These are phyloP conservation scores for Conus canariensis DNA, from an alignment of 2,888 invertebrate species.

Conservation along the genomic window DNA sequence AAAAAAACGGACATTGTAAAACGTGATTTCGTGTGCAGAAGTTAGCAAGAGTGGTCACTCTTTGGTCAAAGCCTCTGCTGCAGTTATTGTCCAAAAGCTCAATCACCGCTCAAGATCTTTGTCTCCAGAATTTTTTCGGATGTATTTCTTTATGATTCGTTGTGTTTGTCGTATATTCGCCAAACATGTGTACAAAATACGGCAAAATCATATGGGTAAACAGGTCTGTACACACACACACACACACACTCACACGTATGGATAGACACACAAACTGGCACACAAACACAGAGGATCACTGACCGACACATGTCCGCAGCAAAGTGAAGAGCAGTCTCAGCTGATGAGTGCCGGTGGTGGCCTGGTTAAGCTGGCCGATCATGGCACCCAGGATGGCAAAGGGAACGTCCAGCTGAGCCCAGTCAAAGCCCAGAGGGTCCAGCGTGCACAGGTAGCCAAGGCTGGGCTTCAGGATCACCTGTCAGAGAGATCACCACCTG, in stretches of 20 bases:
- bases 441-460: constrained; percentile 62
- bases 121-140: too few species aligned
- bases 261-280: not conserved
- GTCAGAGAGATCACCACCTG: not conserved
- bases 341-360: constrained; percentile 57
- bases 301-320: constrained; percentile 61
- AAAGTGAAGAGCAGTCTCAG: constrained; percentile 57
- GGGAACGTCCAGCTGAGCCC: constrained; percentile 60
- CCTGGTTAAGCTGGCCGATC: constrained; percentile 58
- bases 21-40: too few species aligned
- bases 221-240: not conserved
- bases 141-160: too few species aligned
- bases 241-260: not conserved
- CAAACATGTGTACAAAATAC: too few species aligned
- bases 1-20: too few species aligned
- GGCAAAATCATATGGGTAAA: too few species aligned
- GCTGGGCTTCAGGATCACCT: constrained; percentile 54
- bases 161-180: too few species aligned
- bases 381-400: constrained; percentile 62
- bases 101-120: too few species aligned
- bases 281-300: constrained; percentile 1
- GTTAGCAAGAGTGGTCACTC: too few species aligned
- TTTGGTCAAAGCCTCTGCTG: too few species aligned
- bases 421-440: constrained; percentile 63
- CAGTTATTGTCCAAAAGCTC: too few species aligned